Percentiles rank a stretch among this genome's conserved stretches.
These are phyloP conservation scores for Thymelicus acteon DNA, from an alignment of 2,888 invertebrate genomes.

Conservation along the genomic window DNA sequence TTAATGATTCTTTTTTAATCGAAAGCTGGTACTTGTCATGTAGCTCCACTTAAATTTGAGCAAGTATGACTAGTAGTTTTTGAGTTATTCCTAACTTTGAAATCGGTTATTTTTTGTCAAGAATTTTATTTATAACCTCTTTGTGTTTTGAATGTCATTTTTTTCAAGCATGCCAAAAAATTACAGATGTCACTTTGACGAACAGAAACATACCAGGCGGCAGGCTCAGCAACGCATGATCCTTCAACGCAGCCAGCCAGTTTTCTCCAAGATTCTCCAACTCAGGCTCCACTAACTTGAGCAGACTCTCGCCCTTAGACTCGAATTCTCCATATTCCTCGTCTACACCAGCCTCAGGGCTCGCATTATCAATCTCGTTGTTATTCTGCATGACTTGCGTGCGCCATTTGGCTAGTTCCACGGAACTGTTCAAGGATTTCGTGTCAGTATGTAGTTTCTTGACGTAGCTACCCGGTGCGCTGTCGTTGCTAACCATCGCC, in stretches of 20 bases:
- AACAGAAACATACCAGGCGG: constrained; percentile 86
- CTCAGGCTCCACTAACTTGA: constrained; percentile 97
- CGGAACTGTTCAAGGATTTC: constrained; percentile 70
- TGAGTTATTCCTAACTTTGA: no score
- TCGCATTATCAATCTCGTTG: constrained; percentile 67
- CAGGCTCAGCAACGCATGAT: constrained; percentile 96
- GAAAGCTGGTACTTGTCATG: no score
- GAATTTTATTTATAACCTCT: no score
- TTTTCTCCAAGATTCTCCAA: constrained; percentile 95
- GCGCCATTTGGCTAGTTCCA: constrained; percentile 74
- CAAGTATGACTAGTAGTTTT: no score
- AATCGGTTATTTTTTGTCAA: no score
- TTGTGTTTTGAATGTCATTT: no score
- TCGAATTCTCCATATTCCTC: constrained; percentile 91
- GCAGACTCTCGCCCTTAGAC: constrained; percentile 90
- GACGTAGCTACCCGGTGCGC: constrained; percentile 86
- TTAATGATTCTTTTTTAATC: no score
- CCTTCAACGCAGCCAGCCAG: constrained; percentile 97
- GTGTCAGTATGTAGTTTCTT: constrained; percentile 76
- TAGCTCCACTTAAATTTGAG: no score
- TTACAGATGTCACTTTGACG: not conserved
- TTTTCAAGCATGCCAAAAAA: no score
- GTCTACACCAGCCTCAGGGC: constrained; percentile 58
- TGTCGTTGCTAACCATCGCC: constrained; percentile 93
- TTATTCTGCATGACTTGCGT: constrained; percentile 65